phyloP scores from a whole-genome alignment of 2,113 vertebrate species.

The Paracanthobrama guichenoti region DNA sequence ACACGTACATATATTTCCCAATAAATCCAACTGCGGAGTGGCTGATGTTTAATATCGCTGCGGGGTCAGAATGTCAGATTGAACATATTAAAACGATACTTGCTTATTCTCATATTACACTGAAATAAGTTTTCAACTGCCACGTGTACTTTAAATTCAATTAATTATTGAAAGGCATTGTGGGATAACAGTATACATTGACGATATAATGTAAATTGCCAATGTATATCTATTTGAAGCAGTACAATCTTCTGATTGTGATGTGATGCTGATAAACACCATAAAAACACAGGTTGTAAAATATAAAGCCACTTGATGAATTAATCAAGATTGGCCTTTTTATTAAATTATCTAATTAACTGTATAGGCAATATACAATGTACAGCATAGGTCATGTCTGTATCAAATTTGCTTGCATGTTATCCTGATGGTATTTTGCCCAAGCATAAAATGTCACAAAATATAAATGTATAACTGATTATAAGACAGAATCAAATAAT shows the following conservation, averaged over 20 bases:
- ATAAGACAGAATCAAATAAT: background rate
- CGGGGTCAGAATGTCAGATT: conserved; percentile 9
- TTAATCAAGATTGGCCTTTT: background rate
- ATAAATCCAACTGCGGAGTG: background rate
- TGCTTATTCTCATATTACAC: background rate
- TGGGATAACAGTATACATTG: background rate
- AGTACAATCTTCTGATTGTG: background rate
- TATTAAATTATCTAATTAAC: background rate
- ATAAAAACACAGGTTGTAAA: background rate
- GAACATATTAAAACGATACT: background rate
- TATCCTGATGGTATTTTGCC: no score
- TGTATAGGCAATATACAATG: background rate
- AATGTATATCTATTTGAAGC: background rate
- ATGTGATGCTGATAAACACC: background rate
- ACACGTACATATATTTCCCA: background rate
- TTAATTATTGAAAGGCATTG: background rate
- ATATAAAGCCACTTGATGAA: background rate
- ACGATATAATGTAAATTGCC: background rate
- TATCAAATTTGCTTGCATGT: no score
- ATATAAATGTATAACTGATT: background rate
- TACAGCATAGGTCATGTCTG: no score
- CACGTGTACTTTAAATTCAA: background rate
- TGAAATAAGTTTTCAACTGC: background rate
- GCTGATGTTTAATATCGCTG: background rate
- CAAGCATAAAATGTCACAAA: background rate